Evolutionary conservation across 1,140 invertebrate species (phyloP).

Genomic region (Zeugodacus cucurbitae): DNA sequence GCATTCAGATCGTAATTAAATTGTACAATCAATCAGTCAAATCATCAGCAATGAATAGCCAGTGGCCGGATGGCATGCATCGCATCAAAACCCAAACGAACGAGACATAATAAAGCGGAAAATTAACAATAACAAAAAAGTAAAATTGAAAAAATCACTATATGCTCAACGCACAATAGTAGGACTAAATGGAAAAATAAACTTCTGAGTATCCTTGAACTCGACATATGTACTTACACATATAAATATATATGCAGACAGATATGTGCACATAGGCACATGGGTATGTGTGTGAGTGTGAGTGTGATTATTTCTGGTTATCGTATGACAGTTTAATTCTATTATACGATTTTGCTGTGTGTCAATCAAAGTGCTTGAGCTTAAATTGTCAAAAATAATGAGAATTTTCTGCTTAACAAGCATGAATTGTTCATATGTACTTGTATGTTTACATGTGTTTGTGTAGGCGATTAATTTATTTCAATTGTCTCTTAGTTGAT

Average conservation of each 20-base stretch:
- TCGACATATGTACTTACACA: neutral
- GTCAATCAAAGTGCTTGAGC: neutral
- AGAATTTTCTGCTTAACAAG: neutral
- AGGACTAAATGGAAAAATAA: too few relatives aligned
- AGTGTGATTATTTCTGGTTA: too few relatives aligned
- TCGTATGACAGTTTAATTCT: neutral
- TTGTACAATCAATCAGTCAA: neutral
- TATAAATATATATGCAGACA: neutral
- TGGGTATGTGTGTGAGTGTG: too few relatives aligned
- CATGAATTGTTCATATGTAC: too few relatives aligned
- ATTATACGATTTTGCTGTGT: neutral
- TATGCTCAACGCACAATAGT: too few relatives aligned
- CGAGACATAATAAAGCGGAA: neutral
- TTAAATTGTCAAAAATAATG: neutral
- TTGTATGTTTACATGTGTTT: too few relatives aligned
- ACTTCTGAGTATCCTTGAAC: neutral
- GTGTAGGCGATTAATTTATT: too few relatives aligned
- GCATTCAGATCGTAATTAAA: slow-evolving; percentile 13
- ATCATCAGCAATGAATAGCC: neutral
- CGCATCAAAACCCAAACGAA: neutral
- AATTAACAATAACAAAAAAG: neutral
- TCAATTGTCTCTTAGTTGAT: too few relatives aligned
- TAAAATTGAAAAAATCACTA: neutral
- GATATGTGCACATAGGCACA: neutral
- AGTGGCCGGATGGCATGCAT: neutral